Conservation (phyloP, 1,140 invertebrate genomes). For the Drosophila kurseongensis region DNA sequence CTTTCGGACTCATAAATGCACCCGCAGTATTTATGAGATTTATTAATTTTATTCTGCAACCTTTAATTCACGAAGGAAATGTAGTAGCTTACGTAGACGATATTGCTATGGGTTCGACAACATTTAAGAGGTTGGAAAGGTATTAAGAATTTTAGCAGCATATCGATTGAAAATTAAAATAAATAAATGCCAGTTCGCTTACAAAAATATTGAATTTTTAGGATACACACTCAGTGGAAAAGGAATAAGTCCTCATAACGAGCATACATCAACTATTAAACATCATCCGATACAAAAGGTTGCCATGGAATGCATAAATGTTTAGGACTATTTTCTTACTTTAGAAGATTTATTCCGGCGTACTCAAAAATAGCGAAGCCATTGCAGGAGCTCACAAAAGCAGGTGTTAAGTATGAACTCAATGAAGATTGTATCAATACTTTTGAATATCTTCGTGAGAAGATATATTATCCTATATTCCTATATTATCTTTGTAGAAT, state of each 20-base stretch:
- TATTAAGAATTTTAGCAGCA: not conserved
- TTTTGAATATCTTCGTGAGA: not conserved
- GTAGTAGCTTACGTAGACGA: not conserved
- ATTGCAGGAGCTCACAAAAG: constrained; percentile 5
- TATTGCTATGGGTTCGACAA: not conserved
- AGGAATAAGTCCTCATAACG: too few species aligned
- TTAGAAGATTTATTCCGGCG: constrained; percentile 2
- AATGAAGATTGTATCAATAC: too few species aligned
- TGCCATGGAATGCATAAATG: not conserved
- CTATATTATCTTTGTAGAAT: not conserved
- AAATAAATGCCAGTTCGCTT: not conserved
- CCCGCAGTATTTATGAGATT: not conserved
- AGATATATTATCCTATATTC: not conserved
- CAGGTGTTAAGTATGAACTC: not conserved
- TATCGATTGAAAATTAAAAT: not conserved
- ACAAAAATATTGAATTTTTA: not conserved
- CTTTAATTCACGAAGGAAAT: not conserved
- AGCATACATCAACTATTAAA: too few species aligned
- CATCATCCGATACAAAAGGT: not conserved
- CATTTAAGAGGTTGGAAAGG: not conserved
- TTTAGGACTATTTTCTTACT: constrained; percentile 6
- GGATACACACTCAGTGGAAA: too few species aligned
- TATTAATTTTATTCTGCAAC: not conserved
- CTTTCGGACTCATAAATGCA: not conserved
- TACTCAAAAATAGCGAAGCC: not conserved